These are phyloP conservation scores for Menidia menidia DNA, from an alignment of 2,797 vertebrate genomes.

Conservation along the genomic window DNA sequence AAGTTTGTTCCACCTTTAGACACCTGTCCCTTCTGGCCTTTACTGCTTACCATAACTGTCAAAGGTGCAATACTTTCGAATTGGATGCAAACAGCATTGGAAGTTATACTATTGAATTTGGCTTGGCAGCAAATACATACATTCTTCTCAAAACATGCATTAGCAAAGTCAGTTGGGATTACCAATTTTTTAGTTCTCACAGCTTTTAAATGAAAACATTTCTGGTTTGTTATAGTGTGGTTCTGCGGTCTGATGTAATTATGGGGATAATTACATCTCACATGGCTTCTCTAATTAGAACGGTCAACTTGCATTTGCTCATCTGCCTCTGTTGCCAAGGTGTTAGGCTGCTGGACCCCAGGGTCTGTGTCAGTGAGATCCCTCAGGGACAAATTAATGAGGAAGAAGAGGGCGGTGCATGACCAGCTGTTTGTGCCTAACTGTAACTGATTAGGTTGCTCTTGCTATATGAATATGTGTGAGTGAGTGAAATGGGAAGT, in stretches of 20 bases:
- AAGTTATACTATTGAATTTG: neutral
- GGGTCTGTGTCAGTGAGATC: slow-evolving; percentile 56
- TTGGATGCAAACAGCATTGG: slow-evolving; percentile 3
- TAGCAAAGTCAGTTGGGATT: slow-evolving; percentile 19
- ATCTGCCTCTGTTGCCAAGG: slow-evolving; percentile 61
- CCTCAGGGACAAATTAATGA: slow-evolving; percentile 74
- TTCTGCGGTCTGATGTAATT: slow-evolving; percentile 60
- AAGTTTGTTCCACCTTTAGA: slow-evolving; percentile 40
- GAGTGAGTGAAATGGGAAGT: slow-evolving; percentile 1
- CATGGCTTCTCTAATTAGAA: slow-evolving; percentile 73
- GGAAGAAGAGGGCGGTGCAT: slow-evolving; percentile 48
- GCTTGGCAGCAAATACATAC: slow-evolving; percentile 6
- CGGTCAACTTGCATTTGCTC: slow-evolving; percentile 48
- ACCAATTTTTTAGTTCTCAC: slow-evolving; percentile 57
- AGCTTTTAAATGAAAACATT: slow-evolving; percentile 39
- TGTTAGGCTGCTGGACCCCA: slow-evolving; percentile 52
- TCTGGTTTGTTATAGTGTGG: slow-evolving; percentile 53
- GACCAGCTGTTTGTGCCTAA: slow-evolving; percentile 72
- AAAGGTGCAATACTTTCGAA: slow-evolving; percentile 19
- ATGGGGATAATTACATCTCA: slow-evolving; percentile 65
- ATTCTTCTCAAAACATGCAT: slow-evolving; percentile 18
- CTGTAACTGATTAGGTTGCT: slow-evolving; percentile 54
- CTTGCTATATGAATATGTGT: slow-evolving; percentile 14
- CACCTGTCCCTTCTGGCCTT: slow-evolving; percentile 29
- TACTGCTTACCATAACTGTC: slow-evolving; percentile 39